These are phyloP conservation scores for Karalla daura DNA, from an alignment of 2,797 vertebrate genomes.

Conservation along the genomic window DNA sequence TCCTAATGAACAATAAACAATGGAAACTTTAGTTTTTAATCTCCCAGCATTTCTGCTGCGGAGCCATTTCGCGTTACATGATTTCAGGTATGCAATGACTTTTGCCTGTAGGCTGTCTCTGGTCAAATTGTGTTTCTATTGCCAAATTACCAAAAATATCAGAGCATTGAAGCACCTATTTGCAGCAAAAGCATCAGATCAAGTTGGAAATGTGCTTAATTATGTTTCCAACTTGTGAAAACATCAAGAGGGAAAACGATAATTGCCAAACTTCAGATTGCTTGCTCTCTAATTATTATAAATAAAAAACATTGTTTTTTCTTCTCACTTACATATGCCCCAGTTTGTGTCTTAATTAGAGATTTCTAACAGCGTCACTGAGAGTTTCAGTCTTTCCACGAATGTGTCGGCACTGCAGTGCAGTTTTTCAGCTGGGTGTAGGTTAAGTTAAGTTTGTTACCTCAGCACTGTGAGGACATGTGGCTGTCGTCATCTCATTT, in stretches of 20 bases:
- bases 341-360: slow-evolving; percentile 3
- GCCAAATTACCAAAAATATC: slow-evolving; percentile 2
- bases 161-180: not conserved
- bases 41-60: slow-evolving; percentile 1
- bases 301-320: slow-evolving; percentile 9
- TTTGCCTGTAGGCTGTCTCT: slow-evolving; percentile 1
- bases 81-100: no score
- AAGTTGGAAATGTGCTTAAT: slow-evolving; percentile 3
- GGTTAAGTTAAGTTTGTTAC: not conserved
- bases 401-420: not conserved
- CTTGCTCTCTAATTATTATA: not conserved
- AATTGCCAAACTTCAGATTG: not conserved
- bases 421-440: not conserved
- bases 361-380: not conserved
- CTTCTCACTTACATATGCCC: not conserved
- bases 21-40: slow-evolving; percentile 17
- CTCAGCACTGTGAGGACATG: slow-evolving; percentile 3
- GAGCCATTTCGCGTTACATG: no score
- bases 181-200: not conserved
- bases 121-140: not conserved
- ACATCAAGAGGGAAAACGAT: not conserved
- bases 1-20: slow-evolving; percentile 15
- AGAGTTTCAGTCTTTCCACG: not conserved
- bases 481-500: slow-evolving; percentile 16
- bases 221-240: not conserved